Evolutionary conservation across 2,113 vertebrate species (phyloP), one percentile per base, ranked within the genome.

Genomic region (Varanus salvator): DNA sequence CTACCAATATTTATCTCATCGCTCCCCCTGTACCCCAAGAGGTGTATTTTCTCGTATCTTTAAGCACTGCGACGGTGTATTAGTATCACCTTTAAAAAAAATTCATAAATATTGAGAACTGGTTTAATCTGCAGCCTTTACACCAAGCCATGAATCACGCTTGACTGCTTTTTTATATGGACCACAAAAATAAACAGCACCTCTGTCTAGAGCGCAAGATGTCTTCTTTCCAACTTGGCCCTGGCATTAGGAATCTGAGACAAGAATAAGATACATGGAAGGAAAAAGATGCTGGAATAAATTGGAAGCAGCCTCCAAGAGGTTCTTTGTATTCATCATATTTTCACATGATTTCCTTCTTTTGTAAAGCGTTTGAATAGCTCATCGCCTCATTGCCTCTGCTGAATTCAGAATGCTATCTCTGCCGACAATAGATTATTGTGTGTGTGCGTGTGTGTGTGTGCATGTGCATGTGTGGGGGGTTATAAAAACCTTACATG

Each of bases 101-200:
- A 80, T 76, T 89, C 87, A 83, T 75, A 84, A 89, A 89, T 83
- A 89, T 83, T 83, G 87, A 89, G 87, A 75, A 75, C 80, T 7
- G 52, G 27, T 83, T 89, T 75, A 74, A 89, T 84, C 80, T 48
- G 52, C 69, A 60, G 69, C 54, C 80, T 74, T 83, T 83, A 60
- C 38, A 44, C 87, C 48, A 44, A 83, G 80, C 50, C 21, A 76
- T 83, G 80, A 83, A 84, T 89, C 80, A 84, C 31, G 48, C 38
- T 75, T 64, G 66, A 66, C 27, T 75, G 34, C 31, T 31, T 68
- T 57, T 77, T 86, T 12, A 72, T 77, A 80, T 15, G 29, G 76
- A 69, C 76, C 86, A 80, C 76, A 38, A 69, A 68, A 52, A 86
- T 34, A 34, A 87, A 69, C 76, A 80, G 76, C 44, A 19, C 76